These are phyloP conservation scores for Lasioglossum morio DNA, from an alignment of 2,888 invertebrate species.

Conservation along the genomic window DNA sequence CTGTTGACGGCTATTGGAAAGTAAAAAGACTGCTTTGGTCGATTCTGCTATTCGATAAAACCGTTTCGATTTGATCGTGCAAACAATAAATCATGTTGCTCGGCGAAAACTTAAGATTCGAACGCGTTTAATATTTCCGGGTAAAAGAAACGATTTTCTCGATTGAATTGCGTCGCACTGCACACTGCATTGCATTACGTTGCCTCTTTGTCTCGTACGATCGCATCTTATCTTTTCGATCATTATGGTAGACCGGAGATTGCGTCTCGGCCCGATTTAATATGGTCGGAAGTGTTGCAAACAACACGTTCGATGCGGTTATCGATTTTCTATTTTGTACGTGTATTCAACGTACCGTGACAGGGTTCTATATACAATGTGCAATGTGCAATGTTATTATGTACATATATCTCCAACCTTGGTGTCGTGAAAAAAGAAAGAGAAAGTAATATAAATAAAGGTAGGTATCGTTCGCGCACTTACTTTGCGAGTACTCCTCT, in stretches of 20 bases:
- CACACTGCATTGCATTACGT: neutral
- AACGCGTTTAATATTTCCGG: neutral
- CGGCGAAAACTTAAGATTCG: neutral
- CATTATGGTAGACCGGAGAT: neutral
- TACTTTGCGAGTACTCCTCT: conserved; percentile 98
- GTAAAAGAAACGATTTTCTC: neutral
- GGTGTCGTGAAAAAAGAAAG: conserved; percentile 17
- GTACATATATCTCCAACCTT: conserved; percentile 39
- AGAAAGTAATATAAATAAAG: conserved; percentile 2
- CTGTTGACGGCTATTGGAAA: conserved; percentile 93
- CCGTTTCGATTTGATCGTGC: neutral
- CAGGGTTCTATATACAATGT: conserved; percentile 19
- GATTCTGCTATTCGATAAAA: neutral
- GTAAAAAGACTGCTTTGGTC: conserved; percentile 5
- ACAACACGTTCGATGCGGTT: conserved; percentile 31
- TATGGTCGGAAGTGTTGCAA: conserved; percentile 37
- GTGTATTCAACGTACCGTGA: conserved; percentile 13
- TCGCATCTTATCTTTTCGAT: neutral
- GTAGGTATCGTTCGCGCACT: conserved; percentile 72
- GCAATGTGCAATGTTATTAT: neutral
- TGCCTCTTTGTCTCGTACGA: neutral
- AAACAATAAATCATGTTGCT: neutral
- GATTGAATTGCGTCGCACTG: neutral
- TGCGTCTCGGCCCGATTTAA: conserved; percentile 12
- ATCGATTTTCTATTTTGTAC: conserved; percentile 58